Evolutionary conservation across 2,113 vertebrate genomes (phyloP), one percentile per base, ranked within the genome.

Genomic region (Synodontis membranacea): DNA sequence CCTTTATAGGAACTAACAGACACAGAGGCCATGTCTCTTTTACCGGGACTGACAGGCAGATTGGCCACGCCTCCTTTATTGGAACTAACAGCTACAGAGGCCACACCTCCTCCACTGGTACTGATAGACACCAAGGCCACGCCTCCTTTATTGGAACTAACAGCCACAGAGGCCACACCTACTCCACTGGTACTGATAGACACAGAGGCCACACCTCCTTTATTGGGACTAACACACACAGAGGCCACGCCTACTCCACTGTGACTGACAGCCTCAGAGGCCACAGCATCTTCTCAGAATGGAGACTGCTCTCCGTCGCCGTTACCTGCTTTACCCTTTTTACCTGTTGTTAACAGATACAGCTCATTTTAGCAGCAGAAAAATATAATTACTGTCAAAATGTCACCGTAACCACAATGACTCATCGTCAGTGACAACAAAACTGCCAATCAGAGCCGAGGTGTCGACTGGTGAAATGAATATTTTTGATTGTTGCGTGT

Each of bases 281-380:
- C 66, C 64, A 68, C 8, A 66, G 11, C 62, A 5, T 15, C 64
- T 42, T 66, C 60, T 62, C 15, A 11, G 23, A 70, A 10, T 31
- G 34, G 28, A 78, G 2, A 78, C 15, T n/a, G 14, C 50, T 74
- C 37, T 74, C 37, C 21, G 23, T 44, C 4, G 3, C 23, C 11
- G 23, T 48, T 25, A 44, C 50, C 17, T 19, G 5, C 12, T 58
- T 84, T 74, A 31, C 34, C 14, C 68, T 44, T 58, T 54, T 58
- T 68, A 39, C 44, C 60, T 86, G 62, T 58, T 84, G 75, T 56
- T 62, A 78, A 68, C 62, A 86, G 34, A 39, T 78, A 21, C 21
- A 34, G 21, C 34, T 44, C 10, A 60, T 79, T 74, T 81, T 50
- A 23, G 19, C 54, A 48, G 44, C 11, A 23, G 60, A 82, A 23